Evolutionary conservation across 1,140 invertebrate genomes (phyloP).

Genomic region (Cheumatopsyche charites): DNA sequence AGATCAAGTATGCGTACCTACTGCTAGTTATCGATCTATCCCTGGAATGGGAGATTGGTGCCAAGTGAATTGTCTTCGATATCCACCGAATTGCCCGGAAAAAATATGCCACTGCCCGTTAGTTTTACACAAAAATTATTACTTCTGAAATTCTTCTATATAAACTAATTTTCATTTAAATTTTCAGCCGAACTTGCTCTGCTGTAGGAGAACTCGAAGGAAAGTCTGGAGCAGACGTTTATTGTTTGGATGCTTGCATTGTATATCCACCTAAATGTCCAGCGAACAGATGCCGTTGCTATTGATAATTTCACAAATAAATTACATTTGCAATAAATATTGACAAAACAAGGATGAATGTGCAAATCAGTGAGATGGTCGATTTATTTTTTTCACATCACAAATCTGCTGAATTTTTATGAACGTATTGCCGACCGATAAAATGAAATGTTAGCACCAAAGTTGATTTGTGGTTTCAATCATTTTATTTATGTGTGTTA

Average conservation of each 20-base stretch:
- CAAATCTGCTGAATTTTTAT: too few species aligned
- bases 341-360: too few species aligned
- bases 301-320: constrained; percentile 52
- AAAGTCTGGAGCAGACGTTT: constrained; percentile 75
- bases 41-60: constrained; percentile 83
- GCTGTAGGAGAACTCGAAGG: constrained; percentile 77
- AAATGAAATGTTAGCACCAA: neutral
- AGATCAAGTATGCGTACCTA: constrained; percentile 76
- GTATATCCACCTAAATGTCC: constrained; percentile 76
- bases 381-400: too few species aligned
- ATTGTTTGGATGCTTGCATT: constrained; percentile 82
- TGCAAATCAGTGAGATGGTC: too few species aligned
- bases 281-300: constrained; percentile 73
- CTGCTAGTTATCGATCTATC: constrained; percentile 65
- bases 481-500: too few species aligned
- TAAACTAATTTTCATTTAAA: neutral
- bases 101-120: constrained; percentile 80
- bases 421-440: too few species aligned
- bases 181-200: constrained; percentile 75
- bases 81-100: constrained; percentile 82
- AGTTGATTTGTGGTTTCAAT: neutral
- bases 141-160: too few species aligned
- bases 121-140: constrained; percentile 59
- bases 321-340: too few species aligned
- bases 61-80: constrained; percentile 80